A percentile compares a stretch with the other conserved stretches of the same genome.
Evolutionary conservation across 1,140 invertebrate genomes (phyloP).

Genomic region (Drosophila arawakana): DNA sequence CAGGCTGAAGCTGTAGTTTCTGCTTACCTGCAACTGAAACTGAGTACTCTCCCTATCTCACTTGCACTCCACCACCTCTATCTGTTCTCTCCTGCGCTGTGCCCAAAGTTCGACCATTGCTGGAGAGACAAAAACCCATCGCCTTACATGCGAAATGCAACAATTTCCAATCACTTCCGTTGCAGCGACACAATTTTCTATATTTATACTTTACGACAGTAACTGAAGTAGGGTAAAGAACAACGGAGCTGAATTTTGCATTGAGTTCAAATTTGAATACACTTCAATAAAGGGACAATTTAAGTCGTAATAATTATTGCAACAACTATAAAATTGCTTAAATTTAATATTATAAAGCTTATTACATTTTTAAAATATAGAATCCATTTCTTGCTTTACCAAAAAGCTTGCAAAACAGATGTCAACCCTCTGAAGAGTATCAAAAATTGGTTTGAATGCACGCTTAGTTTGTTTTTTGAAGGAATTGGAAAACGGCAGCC

Average conservation of each 20-base stretch:
- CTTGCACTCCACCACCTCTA: background rate
- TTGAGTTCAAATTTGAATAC: background rate
- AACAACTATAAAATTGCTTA: background rate
- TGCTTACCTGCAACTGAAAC: conserved; percentile 8
- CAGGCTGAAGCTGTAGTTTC: conserved; percentile 49
- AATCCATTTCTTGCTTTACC: background rate
- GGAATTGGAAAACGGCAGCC: conserved; percentile 29
- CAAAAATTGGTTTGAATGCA: conserved; percentile 48
- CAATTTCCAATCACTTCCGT: conserved; percentile 82
- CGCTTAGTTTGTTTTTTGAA: conserved; percentile 68
- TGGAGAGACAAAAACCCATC: conserved; percentile 28
- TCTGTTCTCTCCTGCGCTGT: background rate
- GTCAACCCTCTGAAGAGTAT: conserved; percentile 13
- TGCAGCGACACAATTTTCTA: conserved; percentile 80
- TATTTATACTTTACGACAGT: conserved; percentile 75
- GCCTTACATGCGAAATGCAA: conserved; percentile 62
- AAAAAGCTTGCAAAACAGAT: background rate
- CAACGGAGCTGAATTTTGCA: background rate
- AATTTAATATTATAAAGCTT: background rate
- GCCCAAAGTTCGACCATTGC: background rate
- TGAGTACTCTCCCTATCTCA: conserved; percentile 4
- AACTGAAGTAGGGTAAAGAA: conserved; percentile 2
- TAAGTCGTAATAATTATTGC: background rate
- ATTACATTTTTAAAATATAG: background rate
- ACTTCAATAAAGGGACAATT: conserved; percentile 4